Percentiles rank a stretch among this genome's conserved stretches.
Evolutionary conservation across 1,140 invertebrate genomes (phyloP).

Genomic region (Drosophila tristis): DNA sequence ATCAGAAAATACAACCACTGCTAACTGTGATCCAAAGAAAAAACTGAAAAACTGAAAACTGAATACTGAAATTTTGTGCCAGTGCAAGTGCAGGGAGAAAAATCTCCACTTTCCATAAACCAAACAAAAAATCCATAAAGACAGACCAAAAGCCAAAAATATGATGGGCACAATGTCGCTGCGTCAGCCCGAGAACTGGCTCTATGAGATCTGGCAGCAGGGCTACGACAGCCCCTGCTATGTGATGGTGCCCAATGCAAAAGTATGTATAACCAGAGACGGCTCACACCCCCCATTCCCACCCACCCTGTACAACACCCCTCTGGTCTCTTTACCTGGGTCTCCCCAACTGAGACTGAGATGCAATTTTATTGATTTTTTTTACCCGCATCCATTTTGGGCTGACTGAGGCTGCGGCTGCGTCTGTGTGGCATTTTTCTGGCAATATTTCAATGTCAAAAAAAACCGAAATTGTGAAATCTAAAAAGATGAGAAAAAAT

Average conservation of each 20-base stretch:
- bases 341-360: constrained; percentile 20
- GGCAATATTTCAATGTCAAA: constrained; percentile 48
- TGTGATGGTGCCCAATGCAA: constrained; percentile 87
- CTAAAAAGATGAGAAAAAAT: background rate
- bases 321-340: constrained; percentile 33
- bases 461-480: constrained; percentile 2
- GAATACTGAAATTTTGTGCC: constrained; percentile 1
- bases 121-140: constrained; percentile 23
- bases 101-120: constrained; percentile 24
- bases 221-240: constrained; percentile 87
- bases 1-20: constrained; percentile 18
- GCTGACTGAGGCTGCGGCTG: constrained; percentile 40
- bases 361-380: constrained; percentile 78
- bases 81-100: constrained; percentile 30
- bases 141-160: constrained; percentile 30
- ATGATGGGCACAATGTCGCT: constrained; percentile 84
- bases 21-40: constrained; percentile 40
- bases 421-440: constrained; percentile 35
- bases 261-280: constrained; percentile 85
- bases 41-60: constrained; percentile 6
- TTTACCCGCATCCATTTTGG: constrained; percentile 12
- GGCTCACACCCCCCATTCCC: background rate
- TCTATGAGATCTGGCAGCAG: constrained; percentile 87
- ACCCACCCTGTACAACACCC: too few species aligned
- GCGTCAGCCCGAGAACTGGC: constrained; percentile 85